Base-by-base conservation (phyloP, 2,113 vertebrate genomes). In the Atrichornis clamosus region DNA sequence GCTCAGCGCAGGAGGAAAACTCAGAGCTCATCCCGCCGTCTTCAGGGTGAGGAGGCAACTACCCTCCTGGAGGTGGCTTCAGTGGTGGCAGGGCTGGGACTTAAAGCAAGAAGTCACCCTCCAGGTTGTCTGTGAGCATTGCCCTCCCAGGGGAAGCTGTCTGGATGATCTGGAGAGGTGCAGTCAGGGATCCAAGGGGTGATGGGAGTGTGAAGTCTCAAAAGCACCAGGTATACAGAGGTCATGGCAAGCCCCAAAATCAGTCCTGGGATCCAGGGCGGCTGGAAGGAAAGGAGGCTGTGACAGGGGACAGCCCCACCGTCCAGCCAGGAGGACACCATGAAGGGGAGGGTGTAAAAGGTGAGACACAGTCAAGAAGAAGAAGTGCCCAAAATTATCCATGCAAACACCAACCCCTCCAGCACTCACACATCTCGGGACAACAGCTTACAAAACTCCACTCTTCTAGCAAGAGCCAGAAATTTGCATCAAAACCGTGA, bases 21-120 rank as follows among this genome's bases (percentile, higher is more conserved):
- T 94, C 88, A 3, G 88, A 93, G 95, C 88, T 95, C 76, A 78
- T 95, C 93, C 90, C 59, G 64, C 87, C 73, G 74, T 92, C 96
- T 94, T 92, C 89, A 88, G 92, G 95, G 93, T 78, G 88, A 96
- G 76, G 68, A 96, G 83, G 80, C 84, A 89, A 72, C 52, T 94
- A 88, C 55, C 92, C 90, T 76, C 55, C 55, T 47, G 59, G 44
- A 85, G 47, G 39, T 30, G 74, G 33, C 49, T 73, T 82, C 3
- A 1, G 33, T 1, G 47, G 35, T 22, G 90, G 27, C 50, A 80
- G 30, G 47, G 42, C 2, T 13, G 62, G 24, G 42, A 32, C 41
- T 59, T 15, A 2, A n/a, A 60, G 52, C 79, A 49, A 15, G 6
- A 72, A 12, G 7, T 33, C 30, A 28, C 53, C 64, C 28, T 49